Base-by-base conservation (phyloP, 2,797 vertebrate species). In the Megaceryle alcyon region DNA sequence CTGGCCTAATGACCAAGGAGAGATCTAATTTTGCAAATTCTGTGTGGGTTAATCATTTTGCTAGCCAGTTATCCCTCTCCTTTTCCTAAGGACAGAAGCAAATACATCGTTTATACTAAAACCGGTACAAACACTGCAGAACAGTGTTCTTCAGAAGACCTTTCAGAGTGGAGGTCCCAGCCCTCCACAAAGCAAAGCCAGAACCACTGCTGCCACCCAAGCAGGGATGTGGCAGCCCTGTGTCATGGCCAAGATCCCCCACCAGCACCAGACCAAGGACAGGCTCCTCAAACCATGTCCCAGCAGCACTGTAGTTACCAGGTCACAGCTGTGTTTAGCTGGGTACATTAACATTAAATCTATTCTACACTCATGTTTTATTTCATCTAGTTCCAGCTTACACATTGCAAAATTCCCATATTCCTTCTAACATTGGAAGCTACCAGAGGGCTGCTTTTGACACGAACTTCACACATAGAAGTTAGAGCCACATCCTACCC, bases 231-330 rank as follows among this genome's bases (percentile, higher is more conserved):
- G 2, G 39, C n/a, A 75, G 23, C 26, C 11, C 60, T 0, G 0
- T 21, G 18, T 35, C 5, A 8, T 2, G 1, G 57, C 21, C 28
- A 31, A 12, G 10, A 0, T 16, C 37, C 13, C 16, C 5, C 4
- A 0, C 18, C 56, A 41, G 6, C 6, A 0, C 21, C 63, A 41
- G 22, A 11, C 3, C 22, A 10, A 2, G 44, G 26, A n/a, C 16
- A 21, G 13, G 51, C 33, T 70, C 64, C 33, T 26, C 19, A 9
- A 23, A 18, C 51, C 3, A 1, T 2, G 3, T 17, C 33, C 39
- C 53, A 54, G 28, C 76, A 53, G 9, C 3, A 10, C 33, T n/a
- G 33, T n/a, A 23, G 9, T 35, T 18, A 20, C 35, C 23, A 1
- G 14, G 11, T 28, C 46, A 23, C 49, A 25, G 51, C 26, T 29